Percentiles rank a stretch among this genome's conserved stretches.
phyloP scores from a whole-genome alignment of 2,797 vertebrate species.

The Pterois miles region DNA sequence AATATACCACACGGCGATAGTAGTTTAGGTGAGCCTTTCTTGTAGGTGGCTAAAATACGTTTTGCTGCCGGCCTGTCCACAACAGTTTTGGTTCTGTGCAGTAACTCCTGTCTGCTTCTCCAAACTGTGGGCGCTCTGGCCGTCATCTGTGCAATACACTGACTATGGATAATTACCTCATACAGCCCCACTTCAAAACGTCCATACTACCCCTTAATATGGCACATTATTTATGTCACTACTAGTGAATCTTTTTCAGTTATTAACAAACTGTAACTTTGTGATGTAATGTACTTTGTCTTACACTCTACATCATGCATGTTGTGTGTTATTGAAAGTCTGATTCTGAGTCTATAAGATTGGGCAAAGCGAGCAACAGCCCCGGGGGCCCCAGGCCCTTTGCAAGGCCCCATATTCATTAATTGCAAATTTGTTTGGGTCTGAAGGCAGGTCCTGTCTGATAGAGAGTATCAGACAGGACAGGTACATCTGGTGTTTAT shows the following conservation, averaged over 20 bases:
- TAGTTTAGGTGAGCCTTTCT: neutral
- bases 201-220: neutral
- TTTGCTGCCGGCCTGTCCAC: too few relatives aligned
- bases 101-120: neutral
- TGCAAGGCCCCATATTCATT: neutral
- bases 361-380: neutral
- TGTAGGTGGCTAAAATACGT: neutral
- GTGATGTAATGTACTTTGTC: neutral
- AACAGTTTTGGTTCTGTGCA: neutral
- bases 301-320: neutral
- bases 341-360: neutral
- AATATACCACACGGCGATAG: too few relatives aligned
- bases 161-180: too few relatives aligned
- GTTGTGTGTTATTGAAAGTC: neutral
- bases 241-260: neutral
- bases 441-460: neutral
- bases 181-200: too few relatives aligned
- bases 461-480: neutral
- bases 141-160: too few relatives aligned
- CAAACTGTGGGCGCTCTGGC: accelerated
- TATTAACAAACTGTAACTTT: neutral
- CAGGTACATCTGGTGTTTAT: neutral
- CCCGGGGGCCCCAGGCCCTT: neutral
- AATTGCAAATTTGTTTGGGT: neutral
- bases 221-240: neutral